Evolutionary conservation across 2,113 vertebrate species (phyloP).

Genomic region (Cichladusa arquata): DNA sequence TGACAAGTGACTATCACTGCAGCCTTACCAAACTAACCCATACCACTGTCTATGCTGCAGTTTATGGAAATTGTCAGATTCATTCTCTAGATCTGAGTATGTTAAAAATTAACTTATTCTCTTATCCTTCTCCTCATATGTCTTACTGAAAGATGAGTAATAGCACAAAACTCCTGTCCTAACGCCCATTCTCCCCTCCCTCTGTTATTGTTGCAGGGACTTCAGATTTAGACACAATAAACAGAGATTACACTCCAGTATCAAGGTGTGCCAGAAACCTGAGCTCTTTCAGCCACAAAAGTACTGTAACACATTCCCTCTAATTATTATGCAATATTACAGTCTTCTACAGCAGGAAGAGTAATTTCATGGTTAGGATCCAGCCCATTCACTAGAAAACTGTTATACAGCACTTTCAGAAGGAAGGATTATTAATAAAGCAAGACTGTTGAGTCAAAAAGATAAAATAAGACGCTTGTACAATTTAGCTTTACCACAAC

Average conservation of each 20-base stretch:
- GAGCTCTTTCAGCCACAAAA: conserved; percentile 21
- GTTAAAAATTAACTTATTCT: conserved; percentile 63
- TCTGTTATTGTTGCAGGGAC: conserved; percentile 32
- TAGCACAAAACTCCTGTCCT: conserved; percentile 15
- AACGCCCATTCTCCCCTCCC: neutral
- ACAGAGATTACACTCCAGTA: conserved; percentile 71
- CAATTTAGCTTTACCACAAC: neutral
- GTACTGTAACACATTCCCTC: conserved; percentile 21
- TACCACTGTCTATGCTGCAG: neutral
- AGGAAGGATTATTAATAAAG: neutral
- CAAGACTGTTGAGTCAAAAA: neutral
- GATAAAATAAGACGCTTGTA: neutral
- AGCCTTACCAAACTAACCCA: neutral
- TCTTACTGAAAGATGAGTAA: conserved; percentile 66
- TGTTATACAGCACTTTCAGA: neutral
- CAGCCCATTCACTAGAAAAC: conserved; percentile 2
- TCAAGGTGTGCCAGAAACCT: conserved; percentile 75
- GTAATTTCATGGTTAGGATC: conserved; percentile 7
- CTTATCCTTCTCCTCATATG: neutral
- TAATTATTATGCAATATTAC: conserved; percentile 33
- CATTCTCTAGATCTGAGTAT: neutral
- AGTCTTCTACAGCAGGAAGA: neutral
- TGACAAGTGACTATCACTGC: neutral
- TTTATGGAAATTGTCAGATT: neutral
- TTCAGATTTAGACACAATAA: conserved; percentile 38